Evolutionary conservation across 2,797 vertebrate genomes (phyloP), one percentile per base, ranked within the genome.

Genomic region (Enteromius paludinosus): DNA sequence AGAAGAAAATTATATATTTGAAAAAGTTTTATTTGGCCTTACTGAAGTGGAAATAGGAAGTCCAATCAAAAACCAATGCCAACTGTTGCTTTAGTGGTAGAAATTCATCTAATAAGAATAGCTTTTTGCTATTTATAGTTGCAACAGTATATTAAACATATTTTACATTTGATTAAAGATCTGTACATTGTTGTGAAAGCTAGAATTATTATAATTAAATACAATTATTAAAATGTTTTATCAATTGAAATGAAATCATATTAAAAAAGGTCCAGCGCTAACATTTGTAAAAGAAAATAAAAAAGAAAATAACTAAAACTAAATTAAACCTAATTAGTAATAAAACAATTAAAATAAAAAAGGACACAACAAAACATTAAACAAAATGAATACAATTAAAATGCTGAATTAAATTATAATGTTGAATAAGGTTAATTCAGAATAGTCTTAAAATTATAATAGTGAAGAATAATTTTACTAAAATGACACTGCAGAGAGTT

Each of bases 11-110:
- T 1, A 15, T 35, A 15, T 54, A 52, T 54, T 73, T 14, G 20
- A 30, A 47, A 49, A 30, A 54, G 30, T 56, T 74, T 38, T 23
- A n/a, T 74, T 54, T 74, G 49, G 30, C 52, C n/a, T 41, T n/a
- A 38, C 20, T 17, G 20, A 74, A 54, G 30, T 33, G 28, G 0
- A 33, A 52, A 72, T 14, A 47, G 20, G 18, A 14, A 54, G 28
- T 35, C 47, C 5, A 56, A 38, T 20, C 12, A 17, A 33, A 56
- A 41, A 14, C 2, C 33, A 25, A 8, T 41, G 14, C 52, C 52
- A 74, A 11, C 12, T n/a, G 11, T 33, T 52, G 28, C 11, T 54
- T 73, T 73, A 9, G n/a, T 3, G 8, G 18, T n/a, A n/a, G 47
- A 72, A n/a, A 52, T 72, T 33, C 3, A 14, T 54, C 5, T 35